phyloP scores from a whole-genome alignment of 2,113 vertebrate species.

The Cavia aperea region DNA sequence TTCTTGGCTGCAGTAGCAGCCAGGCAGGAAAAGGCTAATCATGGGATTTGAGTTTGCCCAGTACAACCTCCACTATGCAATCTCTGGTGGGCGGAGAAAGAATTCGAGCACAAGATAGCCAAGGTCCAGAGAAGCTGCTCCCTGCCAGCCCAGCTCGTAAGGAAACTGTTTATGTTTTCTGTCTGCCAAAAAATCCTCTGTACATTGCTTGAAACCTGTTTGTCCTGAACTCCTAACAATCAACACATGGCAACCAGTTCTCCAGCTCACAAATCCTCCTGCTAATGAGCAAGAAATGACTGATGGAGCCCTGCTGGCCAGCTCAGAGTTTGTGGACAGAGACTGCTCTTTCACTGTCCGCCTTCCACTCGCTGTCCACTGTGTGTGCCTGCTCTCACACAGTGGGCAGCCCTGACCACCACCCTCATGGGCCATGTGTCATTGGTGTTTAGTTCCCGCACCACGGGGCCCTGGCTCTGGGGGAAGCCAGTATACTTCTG shows the following conservation, averaged over 20 bases:
- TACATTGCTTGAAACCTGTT: slow-evolving; percentile 62
- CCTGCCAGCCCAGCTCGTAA: slow-evolving; percentile 10
- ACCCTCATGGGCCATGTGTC: background rate
- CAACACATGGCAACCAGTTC: slow-evolving; percentile 56
- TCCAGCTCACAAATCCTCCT: slow-evolving; percentile 59
- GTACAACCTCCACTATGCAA: background rate
- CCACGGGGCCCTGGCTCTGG: background rate
- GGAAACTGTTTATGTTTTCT: slow-evolving; percentile 62
- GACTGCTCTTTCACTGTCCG: background rate
- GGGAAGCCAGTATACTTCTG: background rate
- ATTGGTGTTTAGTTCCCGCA: background rate
- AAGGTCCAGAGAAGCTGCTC: background rate
- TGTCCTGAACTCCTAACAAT: slow-evolving; percentile 65
- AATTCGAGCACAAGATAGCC: background rate
- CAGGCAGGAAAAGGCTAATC: background rate
- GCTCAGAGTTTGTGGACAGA: background rate
- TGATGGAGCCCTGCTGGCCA: background rate
- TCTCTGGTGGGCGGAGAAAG: background rate
- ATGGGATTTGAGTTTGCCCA: background rate
- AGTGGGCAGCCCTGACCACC: background rate
- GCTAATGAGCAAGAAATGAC: slow-evolving; percentile 50
- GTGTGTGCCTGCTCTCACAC: background rate
- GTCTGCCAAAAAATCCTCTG: slow-evolving; percentile 51
- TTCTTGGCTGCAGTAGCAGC: background rate
- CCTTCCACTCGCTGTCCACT: background rate